Conservation (phyloP, 1,140 invertebrate genomes). For the Drosophila yakuba region DNA sequence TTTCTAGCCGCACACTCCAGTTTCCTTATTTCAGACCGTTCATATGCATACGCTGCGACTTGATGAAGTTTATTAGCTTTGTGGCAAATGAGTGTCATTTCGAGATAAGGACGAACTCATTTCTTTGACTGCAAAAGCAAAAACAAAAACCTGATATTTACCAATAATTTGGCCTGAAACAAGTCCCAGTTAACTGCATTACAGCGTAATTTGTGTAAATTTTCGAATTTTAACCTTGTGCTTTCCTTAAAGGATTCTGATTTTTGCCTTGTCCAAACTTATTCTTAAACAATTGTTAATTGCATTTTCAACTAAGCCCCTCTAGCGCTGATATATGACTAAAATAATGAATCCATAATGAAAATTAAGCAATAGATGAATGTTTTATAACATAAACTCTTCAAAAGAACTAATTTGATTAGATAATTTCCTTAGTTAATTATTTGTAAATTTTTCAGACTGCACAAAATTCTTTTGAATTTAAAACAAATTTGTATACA, state of each 20-base stretch:
- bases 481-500: conserved; percentile 67
- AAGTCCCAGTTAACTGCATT: background rate
- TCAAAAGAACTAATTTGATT: background rate
- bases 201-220: background rate
- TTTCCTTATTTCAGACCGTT: background rate
- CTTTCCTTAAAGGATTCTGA: conserved; percentile 28
- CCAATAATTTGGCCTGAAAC: background rate
- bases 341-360: conserved; percentile 31
- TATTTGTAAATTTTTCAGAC: conserved; percentile 29
- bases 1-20: conserved; percentile 2
- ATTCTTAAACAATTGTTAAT: conserved; percentile 62
- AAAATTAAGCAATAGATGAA: conserved; percentile 67
- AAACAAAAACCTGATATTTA: conserved; percentile 9
- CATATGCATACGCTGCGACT: conserved; percentile 1
- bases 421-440: conserved; percentile 16
- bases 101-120: conserved; percentile 12
- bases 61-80: conserved; percentile 27
- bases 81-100: background rate
- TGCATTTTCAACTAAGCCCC: conserved; percentile 2
- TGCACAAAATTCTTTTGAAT: conserved; percentile 15
- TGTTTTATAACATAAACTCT: conserved; percentile 60
- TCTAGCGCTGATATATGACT: background rate
- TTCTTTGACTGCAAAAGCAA: background rate
- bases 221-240: background rate
- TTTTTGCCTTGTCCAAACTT: conserved; percentile 53